Evolutionary conservation across 37 sponge, comb jelly and placozoan genomes (phyloP), one percentile per base, ranked within the genome.

Genomic region (Ephydatia muelleri): DNA sequence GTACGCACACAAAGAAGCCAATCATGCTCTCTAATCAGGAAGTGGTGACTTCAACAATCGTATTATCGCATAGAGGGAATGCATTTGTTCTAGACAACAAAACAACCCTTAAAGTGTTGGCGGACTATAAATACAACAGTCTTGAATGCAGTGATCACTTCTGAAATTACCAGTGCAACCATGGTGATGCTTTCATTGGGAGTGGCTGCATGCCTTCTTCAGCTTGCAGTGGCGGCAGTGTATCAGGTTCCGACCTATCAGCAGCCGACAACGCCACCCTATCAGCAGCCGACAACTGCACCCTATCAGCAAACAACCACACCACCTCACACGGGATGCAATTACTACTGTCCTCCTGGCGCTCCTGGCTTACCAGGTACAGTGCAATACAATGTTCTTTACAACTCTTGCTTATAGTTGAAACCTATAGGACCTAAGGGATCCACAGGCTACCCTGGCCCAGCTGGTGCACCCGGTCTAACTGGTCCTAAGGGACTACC

Each of bases 401-500:
- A 11, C 16, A 57, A 4, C 16, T 16, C 16, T 19, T 57, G 16
- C 16, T 1, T 43, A 6, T 43, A 6, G 43, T 9, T 43, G 43
- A 9, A 43, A 9, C 6, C 16, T 57, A 19, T 57, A 57, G 57
- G 57, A 57, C 57, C 57, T 57, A 57, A 57, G 57, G 57, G 57
- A 13, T 1, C 1, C 16, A 11, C 19, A 16, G 57, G 57, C 16
- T 13, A 11, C 57, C 57, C 57, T 57, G 57, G 57, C 1, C 57
- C 57, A 19, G 14, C 6, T 4, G 57, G 57, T 57, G 0, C 9
- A 57, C 57, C 57, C 1, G 57, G 57, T 19, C 57, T 13, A 16
- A 16, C 57, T 57, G 92, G 92, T 71, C 71, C 68, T 0, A 36
- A 47, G 37, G 92, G 92, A 70, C 88, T 77, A 47, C 85, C 80